Conservation (phyloP, 2,113 vertebrate genomes). For the Candoia aspera region DNA sequence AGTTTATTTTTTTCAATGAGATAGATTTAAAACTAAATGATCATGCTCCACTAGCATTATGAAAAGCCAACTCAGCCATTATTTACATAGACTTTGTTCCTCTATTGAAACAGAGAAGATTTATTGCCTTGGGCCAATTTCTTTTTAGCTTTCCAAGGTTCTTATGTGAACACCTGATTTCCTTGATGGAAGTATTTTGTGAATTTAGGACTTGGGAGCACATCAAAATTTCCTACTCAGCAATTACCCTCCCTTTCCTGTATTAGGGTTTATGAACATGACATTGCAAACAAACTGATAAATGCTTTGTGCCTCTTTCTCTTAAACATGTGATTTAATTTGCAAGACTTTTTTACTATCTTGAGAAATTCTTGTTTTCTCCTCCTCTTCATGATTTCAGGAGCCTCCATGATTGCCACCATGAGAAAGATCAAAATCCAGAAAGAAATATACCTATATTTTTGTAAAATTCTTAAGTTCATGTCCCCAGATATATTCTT, state of each 20-base stretch:
- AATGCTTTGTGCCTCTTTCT: not conserved
- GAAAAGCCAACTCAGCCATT: no score
- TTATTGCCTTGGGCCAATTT: not conserved
- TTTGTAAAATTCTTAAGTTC: not conserved
- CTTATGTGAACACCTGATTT: not conserved
- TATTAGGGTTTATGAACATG: not conserved
- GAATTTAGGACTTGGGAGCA: not conserved
- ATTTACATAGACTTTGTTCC: no score
- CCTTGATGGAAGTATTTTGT: not conserved
- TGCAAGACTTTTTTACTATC: no score
- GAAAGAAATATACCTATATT: no score
- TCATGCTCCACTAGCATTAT: not conserved
- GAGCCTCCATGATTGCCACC: no score
- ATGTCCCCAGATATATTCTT: no score
- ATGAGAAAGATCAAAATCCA: no score
- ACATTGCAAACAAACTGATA: no score
- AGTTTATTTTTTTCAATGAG: not conserved
- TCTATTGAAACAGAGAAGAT: no score
- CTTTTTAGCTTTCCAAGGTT: not conserved
- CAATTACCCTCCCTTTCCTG: not conserved
- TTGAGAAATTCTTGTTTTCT: no score
- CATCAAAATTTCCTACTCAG: not conserved
- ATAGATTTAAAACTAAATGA: not conserved
- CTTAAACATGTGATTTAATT: not conserved
- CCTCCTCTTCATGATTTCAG: no score